These are phyloP conservation scores for Eira barbara DNA, from an alignment of 2,113 vertebrate genomes.

Conservation along the genomic window DNA sequence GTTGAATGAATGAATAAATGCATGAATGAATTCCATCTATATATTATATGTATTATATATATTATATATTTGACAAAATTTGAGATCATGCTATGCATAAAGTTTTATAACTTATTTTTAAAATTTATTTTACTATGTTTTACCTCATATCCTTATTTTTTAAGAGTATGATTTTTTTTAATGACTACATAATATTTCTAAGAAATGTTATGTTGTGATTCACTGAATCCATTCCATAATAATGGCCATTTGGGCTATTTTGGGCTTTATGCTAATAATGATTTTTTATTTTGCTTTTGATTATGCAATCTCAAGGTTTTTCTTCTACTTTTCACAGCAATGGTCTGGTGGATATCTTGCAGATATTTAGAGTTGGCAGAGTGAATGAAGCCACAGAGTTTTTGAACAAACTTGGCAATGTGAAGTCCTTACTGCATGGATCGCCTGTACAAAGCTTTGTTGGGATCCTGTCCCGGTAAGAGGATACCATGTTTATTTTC, in stretches of 20 bases:
- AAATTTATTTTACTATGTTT: neutral
- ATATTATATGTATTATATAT: neutral
- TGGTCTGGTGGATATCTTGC: constrained; percentile 79
- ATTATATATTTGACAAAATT: neutral
- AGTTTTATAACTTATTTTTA: neutral
- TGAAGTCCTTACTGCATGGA: constrained; percentile 86
- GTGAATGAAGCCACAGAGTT: constrained; percentile 85
- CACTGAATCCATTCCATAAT: neutral
- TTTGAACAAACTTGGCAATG: constrained; percentile 83
- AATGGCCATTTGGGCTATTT: neutral
- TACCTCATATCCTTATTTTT: neutral
- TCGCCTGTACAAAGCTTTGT: constrained; percentile 86
- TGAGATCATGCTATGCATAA: neutral
- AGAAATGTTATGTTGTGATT: neutral
- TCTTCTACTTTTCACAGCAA: constrained; percentile 63
- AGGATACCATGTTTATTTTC: neutral
- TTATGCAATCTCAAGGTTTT: neutral
- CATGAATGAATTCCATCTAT: neutral
- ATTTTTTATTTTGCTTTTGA: neutral
- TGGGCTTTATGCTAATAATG: neutral
- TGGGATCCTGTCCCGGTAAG: constrained; percentile 92
- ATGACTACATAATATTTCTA: neutral
- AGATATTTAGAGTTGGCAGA: constrained; percentile 85
- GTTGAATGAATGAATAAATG: neutral
- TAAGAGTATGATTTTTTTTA: neutral